Percentiles rank a stretch among this genome's conserved stretches.
These are phyloP conservation scores for Sapayoa aenigma DNA, from an alignment of 2,113 vertebrate genomes.

Conservation along the genomic window DNA sequence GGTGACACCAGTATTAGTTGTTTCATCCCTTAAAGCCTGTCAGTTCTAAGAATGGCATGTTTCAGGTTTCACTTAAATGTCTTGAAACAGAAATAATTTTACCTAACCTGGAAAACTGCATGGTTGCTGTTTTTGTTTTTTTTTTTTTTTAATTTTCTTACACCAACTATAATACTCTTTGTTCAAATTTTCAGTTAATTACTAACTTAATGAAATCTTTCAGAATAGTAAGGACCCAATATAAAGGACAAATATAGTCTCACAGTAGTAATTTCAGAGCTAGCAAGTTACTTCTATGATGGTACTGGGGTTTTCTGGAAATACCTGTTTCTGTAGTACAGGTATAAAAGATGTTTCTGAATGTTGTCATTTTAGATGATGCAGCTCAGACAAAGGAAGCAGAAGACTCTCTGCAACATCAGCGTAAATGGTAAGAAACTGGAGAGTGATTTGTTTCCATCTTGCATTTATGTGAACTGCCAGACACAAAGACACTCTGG, in stretches of 20 bases:
- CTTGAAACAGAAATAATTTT: background rate
- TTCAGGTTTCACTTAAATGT: background rate
- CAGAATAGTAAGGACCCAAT: background rate
- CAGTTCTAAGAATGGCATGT: fast-evolving
- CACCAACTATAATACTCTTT: fast-evolving
- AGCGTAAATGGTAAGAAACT: background rate
- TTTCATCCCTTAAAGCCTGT: background rate
- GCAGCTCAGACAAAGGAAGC: background rate
- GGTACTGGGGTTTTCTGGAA: background rate
- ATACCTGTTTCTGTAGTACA: background rate
- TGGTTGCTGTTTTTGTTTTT: background rate
- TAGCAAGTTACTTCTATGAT: background rate
- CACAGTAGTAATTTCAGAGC: background rate
- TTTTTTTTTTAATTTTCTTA: background rate
- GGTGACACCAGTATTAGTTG: background rate
- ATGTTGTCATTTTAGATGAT: slow-evolving; percentile 1
- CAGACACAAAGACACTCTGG: background rate
- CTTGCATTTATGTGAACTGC: background rate
- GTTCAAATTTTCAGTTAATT: background rate
- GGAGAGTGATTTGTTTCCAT: background rate
- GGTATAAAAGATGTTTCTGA: background rate
- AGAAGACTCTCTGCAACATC: background rate
- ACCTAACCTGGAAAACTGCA: background rate
- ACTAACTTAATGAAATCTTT: background rate
- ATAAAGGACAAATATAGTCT: background rate